These are phyloP conservation scores for Oreochromis grahami DNA, from an alignment of 2,797 vertebrate species.

Conservation along the genomic window DNA sequence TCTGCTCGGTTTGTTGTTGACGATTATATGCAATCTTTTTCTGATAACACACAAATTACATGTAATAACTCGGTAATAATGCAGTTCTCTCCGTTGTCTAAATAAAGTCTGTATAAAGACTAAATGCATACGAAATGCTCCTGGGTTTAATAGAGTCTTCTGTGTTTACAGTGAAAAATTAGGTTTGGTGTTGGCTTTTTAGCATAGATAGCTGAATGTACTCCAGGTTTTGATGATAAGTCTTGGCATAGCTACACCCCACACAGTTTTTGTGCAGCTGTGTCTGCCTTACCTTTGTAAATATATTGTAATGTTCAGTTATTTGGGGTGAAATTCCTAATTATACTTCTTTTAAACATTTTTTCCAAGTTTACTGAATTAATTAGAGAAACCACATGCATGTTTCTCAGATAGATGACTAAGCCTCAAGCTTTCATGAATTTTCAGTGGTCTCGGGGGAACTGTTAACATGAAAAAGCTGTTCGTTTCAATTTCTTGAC, in stretches of 20 bases:
- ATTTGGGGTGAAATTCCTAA: not conserved
- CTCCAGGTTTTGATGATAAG: not conserved
- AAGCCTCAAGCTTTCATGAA: not conserved
- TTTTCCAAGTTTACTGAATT: not conserved
- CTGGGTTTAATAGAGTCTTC: not conserved
- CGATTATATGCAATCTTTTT: not conserved
- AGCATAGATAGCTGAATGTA: not conserved
- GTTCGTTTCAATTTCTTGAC: not conserved
- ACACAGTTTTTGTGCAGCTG: not conserved
- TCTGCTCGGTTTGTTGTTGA: not conserved
- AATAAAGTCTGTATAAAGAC: not conserved
- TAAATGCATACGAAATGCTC: not conserved
- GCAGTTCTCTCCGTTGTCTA: not conserved
- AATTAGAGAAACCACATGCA: not conserved
- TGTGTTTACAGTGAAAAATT: not conserved
- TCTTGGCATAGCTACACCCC: not conserved
- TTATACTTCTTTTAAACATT: not conserved
- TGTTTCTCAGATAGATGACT: not conserved
- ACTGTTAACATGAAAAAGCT: not conserved
- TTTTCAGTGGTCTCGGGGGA: not conserved
- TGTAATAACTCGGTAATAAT: not conserved
- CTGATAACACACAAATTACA: not conserved
- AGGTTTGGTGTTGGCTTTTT: not conserved
- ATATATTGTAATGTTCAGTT: not conserved
- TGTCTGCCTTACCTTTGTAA: not conserved